Base-by-base conservation (phyloP, 2,888 invertebrate species). In the Chloroclystis v-ata region DNA sequence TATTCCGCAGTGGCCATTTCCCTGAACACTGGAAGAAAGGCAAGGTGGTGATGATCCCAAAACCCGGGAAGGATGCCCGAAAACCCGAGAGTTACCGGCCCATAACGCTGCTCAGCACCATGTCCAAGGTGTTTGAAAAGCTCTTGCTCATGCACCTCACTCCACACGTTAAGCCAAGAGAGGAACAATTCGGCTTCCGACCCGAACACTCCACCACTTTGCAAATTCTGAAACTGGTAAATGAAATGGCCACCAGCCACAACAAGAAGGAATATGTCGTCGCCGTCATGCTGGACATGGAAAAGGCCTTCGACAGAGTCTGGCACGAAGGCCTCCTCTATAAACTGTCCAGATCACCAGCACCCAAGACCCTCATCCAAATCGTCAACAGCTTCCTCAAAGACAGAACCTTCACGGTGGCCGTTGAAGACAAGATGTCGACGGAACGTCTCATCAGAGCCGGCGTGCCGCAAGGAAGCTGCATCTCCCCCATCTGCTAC, bases 211-310 rank as follows among this genome's bases (percentile, higher is more conserved):
- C 54, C 9, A 66, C 63, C 0, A 59, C 63, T 0, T 57, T 56
- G 0, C 66, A 67, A 38, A 28, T 67, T 7, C n/a, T 59, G 1
- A 52, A 58, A 20, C 47, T 69, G 0, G 55, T 64, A 6, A 59
- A 63, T 38, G 11, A 38, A 3, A n/a, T 56, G n/a, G 7, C 59
- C 0, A 43, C 42, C 4, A 41, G 49, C 6, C 0, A 12, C 0
- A 67, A 64, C 43, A 56, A 50, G 37, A 42, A 40, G 0, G 49
- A 56, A n/a, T 14, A 29, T 33, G 20, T 49, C 1, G 58, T 40
- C 3, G 57, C 55, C 8, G 60, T 65, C 8, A 51, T 65, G 39
- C 56, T 66, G 0, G 28, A 28, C 28, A 28, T n/a, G n/a, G n/a
- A n/a, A n/a, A n/a, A n/a, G n/a, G n/a, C n/a, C n/a, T n/a, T n/a